Base-by-base conservation (phyloP, 1,140 invertebrate species). In the Meloidogyne hapla region DNA sequence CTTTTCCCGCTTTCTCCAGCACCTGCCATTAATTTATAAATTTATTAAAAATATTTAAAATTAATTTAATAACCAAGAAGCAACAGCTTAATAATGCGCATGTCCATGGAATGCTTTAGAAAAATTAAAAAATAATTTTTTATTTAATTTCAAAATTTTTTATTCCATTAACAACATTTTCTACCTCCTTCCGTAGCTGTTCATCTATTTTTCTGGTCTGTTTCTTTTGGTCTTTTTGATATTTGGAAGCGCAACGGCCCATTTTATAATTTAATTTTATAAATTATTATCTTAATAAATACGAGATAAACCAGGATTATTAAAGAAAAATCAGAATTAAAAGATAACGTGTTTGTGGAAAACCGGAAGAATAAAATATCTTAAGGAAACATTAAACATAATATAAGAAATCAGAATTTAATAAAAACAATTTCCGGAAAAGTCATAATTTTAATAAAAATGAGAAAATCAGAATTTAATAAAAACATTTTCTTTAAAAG, bases 1-100 rank as follows among this genome's bases (percentile, higher is more conserved):
- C 88, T 88, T 78, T 89, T 89, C 0, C 89, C 89, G 21, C 88
- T 88, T 79, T 89, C 89, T 15, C 89, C 89, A 62, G 84, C 85
- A 68, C 85, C 84, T 85, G 33, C 45, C 21, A 80, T 25, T 2
- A 70, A 48, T 45, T 68, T 40, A 13, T 3, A 4, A 25, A 42
- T 69, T 69, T 69, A 4, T 69, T 67, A 67, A 3, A 45, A 13
- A 40, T 33, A 2, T 68, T 68, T 68, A 10, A 40, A 38, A 12
- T 56, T n/a, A n/a, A 15, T 15, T 56, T 69, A 45, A 79, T 63
- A 38, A 86, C 84, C 85, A n/a, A 86, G 78, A 13, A 86, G 78
- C 28, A 86, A 76, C 33, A 86, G 74, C 69, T 86, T 86, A 64
- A 86, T 86, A 62, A 87, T 83, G 28, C 85, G 73, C 45, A 86